Conservation (phyloP, 2,888 invertebrate genomes). For the Sipha maydis region DNA sequence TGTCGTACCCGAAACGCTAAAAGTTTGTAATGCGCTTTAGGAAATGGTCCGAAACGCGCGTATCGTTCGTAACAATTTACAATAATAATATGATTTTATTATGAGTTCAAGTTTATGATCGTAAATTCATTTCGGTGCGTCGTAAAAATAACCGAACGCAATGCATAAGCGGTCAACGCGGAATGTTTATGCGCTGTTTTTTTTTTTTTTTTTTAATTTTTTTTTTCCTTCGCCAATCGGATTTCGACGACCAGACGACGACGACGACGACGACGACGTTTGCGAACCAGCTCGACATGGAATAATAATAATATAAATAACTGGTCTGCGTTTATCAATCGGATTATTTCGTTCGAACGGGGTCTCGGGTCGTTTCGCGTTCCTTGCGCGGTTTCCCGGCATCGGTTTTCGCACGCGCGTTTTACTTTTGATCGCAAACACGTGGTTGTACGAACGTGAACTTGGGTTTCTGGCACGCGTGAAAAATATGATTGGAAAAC, state of each 20-base stretch:
- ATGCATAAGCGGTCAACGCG: not conserved
- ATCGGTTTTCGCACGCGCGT: too few species aligned
- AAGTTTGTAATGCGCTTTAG: slow-evolving; percentile 29
- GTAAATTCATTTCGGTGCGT: slow-evolving; percentile 29
- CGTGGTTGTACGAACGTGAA: too few species aligned
- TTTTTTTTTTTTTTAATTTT: not conserved
- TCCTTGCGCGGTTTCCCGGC: too few species aligned
- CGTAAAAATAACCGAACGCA: not conserved
- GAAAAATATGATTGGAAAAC: too few species aligned
- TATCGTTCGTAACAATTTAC: not conserved
- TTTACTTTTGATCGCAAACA: too few species aligned
- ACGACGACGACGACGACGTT: too few species aligned
- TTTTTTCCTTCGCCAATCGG: not conserved
- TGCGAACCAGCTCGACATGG: too few species aligned
- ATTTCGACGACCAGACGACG: not conserved
- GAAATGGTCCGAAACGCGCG: not conserved
- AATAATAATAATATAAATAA: too few species aligned
- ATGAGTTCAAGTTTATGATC: slow-evolving; percentile 18
- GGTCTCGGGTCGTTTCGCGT: too few species aligned
- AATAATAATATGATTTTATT: slow-evolving; percentile 28
- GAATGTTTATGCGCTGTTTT: slow-evolving; percentile 1
- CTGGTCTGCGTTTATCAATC: too few species aligned
- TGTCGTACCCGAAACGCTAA: slow-evolving; percentile 19
- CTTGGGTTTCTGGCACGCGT: too few species aligned
- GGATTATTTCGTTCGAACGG: too few species aligned